These are phyloP conservation scores for Cottus gobio DNA, from an alignment of 2,113 vertebrate species.

Conservation along the genomic window DNA sequence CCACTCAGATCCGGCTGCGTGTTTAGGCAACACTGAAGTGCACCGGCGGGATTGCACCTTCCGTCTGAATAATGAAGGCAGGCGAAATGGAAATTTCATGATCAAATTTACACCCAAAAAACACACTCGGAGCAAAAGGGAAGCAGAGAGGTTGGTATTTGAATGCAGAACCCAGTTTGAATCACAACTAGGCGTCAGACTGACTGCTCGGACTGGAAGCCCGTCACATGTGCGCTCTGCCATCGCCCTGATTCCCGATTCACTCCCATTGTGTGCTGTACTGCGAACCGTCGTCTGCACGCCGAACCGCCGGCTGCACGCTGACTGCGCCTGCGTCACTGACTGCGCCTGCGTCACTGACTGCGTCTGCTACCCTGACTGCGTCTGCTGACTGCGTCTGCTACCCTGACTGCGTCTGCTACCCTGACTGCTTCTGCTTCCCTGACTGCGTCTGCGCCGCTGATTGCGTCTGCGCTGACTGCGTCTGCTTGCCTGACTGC, in stretches of 20 bases:
- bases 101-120: slow-evolving; percentile 72
- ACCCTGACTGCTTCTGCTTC: too few species aligned
- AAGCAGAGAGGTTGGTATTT: slow-evolving; percentile 73
- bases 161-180: slow-evolving; percentile 64
- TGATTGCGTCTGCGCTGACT: too few species aligned
- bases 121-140: slow-evolving; percentile 56
- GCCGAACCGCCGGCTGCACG: too few species aligned
- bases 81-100: slow-evolving; percentile 68
- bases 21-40: slow-evolving; percentile 48
- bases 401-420: too few species aligned
- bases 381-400: too few species aligned
- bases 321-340: too few species aligned
- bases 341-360: too few species aligned
- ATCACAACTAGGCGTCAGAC: slow-evolving; percentile 63
- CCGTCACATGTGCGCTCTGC: slow-evolving; percentile 51
- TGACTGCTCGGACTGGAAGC: slow-evolving; percentile 50
- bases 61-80: slow-evolving; percentile 58
- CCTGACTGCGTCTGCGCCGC: too few species aligned
- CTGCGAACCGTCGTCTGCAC: too few species aligned
- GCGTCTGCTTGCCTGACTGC: too few species aligned
- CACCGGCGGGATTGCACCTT: slow-evolving; percentile 47
- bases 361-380: too few species aligned
- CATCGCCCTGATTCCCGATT: slow-evolving; percentile 68
- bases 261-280: slow-evolving; percentile 62
- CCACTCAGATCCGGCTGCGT: slow-evolving; percentile 44